Conservation (phyloP, 1,140 invertebrate species). For the Triops longicaudatus region DNA sequence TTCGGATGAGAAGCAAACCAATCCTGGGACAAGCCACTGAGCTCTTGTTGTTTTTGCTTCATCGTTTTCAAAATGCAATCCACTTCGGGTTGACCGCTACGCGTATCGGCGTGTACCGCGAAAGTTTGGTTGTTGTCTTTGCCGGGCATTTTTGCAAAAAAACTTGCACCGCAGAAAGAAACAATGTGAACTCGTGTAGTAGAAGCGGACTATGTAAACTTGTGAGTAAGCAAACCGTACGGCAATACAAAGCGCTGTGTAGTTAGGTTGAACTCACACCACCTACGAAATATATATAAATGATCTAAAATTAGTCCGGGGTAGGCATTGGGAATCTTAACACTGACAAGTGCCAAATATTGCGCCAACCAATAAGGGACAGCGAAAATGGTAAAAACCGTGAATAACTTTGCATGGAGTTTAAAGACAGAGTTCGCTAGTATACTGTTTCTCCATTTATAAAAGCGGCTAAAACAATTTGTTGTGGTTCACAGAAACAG, state of each 20-base stretch:
- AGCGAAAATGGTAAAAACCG: too few species aligned
- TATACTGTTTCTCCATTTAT: too few species aligned
- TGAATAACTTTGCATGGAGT: too few species aligned
- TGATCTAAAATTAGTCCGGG: neutral
- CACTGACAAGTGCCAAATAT: neutral
- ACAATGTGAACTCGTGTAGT: too few species aligned
- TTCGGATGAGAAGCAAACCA: conserved; percentile 39
- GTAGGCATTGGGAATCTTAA: neutral
- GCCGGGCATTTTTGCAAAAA: neutral
- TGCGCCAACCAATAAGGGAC: neutral
- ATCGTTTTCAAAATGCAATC: neutral
- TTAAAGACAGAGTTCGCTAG: too few species aligned
- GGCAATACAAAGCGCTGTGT: neutral
- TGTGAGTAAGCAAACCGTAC: neutral
- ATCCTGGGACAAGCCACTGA: conserved; percentile 16
- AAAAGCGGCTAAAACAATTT: too few species aligned
- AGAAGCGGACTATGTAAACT: neutral
- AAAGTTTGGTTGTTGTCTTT: neutral
- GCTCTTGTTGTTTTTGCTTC: neutral
- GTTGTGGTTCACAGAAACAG: too few species aligned
- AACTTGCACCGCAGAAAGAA: too few species aligned
- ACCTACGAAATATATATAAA: conserved; percentile 3
- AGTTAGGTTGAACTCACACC: neutral
- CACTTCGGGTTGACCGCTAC: neutral
- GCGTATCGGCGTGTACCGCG: neutral